Base-by-base conservation (phyloP, 2,888 invertebrate species). In the Idaea biselata region DNA sequence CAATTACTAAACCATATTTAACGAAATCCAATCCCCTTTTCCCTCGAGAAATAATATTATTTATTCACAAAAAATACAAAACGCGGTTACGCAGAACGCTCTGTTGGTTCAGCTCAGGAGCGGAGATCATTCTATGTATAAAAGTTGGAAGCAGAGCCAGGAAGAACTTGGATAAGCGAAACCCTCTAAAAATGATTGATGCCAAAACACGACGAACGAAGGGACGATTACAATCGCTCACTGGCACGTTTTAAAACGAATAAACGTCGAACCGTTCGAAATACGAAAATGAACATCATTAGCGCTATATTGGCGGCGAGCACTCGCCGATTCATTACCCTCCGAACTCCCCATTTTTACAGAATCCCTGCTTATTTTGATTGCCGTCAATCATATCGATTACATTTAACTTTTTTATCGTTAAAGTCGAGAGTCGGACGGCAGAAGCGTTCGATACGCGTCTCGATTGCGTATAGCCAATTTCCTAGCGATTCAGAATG, bases 151-250 rank as follows among this genome's bases (percentile, higher is more conserved):
- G 82, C 80, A 84, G 86, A 84, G 87, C 86, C 84, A 86, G 86
- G 88, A 88, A 89, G 87, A 91, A 91, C 89, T 89, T 86, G 90
- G 91, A 90, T 90, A 90, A 90, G 86, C 87, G 92, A 93, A 93
- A 87, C 93, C 92, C 92, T 91, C 93, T 88, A 91, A 91, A 90
- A 90, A 93, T 93, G 93, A 93, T 93, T 93, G 93, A 93, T 93
- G 93, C 90, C 84, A 73, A 77, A 44, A 70, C 75, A 77, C 65
- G 76, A 79, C 14, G 25, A 74, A 73, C 75, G 77, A 79, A 82
- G 83, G 87, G 84, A 73, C 81, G 83, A 79, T 82, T 81, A 73
- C 81, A 83, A 79, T 82, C 82, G 81, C 79, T 79, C 84, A 83
- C 79, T 77, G 80, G 76, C 81, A 76, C 79, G 82, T 83, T 91